Conservation (phyloP, 2,113 vertebrate species). For the Oplegnathus fasciatus region DNA sequence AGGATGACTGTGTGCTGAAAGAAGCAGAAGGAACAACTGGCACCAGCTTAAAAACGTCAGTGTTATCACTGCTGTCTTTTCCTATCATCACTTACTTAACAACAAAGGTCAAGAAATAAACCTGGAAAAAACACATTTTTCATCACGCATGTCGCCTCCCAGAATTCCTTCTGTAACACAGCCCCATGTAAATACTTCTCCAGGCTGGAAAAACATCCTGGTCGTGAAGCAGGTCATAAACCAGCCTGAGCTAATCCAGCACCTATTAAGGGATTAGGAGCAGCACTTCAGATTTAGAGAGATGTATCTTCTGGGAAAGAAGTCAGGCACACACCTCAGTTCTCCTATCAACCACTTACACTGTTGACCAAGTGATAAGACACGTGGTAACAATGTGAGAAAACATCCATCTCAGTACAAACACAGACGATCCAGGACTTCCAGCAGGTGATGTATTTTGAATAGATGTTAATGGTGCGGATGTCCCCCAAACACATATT, state of each 20-base stretch:
- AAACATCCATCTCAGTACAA: not conserved
- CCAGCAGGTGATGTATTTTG: not conserved
- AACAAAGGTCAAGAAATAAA: not conserved
- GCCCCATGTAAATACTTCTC: not conserved
- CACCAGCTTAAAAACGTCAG: not conserved
- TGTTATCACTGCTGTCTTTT: not conserved
- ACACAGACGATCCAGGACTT: not conserved
- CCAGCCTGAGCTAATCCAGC: slow-evolving; percentile 46
- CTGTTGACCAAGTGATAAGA: not conserved
- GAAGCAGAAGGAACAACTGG: not conserved
- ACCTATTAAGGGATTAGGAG: slow-evolving; percentile 41
- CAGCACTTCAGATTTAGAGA: slow-evolving; percentile 33
- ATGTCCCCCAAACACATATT: not conserved
- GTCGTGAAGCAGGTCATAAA: not conserved
- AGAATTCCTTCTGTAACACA: not conserved
- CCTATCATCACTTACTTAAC: not conserved
- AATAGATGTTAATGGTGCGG: not conserved
- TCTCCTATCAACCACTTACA: not conserved
- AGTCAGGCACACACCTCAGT: slow-evolving; percentile 5
- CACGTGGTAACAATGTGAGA: not conserved
- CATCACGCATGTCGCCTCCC: not conserved
- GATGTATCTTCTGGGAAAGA: slow-evolving; percentile 11
- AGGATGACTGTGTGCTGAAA: not conserved
- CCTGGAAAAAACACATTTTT: not conserved
- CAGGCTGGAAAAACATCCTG: not conserved